Evolutionary conservation across 2,113 vertebrate species (phyloP).

Genomic region (Globicephala melas): DNA sequence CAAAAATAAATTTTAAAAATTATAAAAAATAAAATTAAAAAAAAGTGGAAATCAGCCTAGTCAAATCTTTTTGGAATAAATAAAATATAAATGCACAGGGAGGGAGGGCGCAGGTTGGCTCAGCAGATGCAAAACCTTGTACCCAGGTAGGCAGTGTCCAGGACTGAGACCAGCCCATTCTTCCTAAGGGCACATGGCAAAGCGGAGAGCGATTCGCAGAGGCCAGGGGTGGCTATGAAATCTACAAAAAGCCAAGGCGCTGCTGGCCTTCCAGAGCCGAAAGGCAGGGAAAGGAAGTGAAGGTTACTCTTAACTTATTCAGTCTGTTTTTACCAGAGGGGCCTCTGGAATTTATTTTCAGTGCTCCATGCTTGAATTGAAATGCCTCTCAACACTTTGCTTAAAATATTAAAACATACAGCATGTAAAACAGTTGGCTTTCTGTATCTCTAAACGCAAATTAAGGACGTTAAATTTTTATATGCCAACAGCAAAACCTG

Average conservation of each 20-base stretch:
- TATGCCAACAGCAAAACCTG: slow-evolving; percentile 47
- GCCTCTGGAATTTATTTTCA: slow-evolving; percentile 16
- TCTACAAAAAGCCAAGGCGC: not conserved
- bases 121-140: not conserved
- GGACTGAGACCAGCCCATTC: not conserved
- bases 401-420: slow-evolving; percentile 7
- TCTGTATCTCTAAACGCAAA: slow-evolving; percentile 54
- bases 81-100: not conserved
- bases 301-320: not conserved
- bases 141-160: not conserved
- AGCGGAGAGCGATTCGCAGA: not conserved
- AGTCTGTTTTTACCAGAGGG: not conserved
- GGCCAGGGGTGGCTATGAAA: not conserved
- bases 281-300: not conserved
- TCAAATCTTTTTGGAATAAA: not conserved
- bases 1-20: too few species aligned
- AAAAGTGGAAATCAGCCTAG: not conserved
- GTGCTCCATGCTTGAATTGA: not conserved
- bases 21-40: not conserved
- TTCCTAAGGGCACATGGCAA: not conserved
- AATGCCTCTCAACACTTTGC: slow-evolving; percentile 34
- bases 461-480: slow-evolving; percentile 56
- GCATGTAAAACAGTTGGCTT: slow-evolving; percentile 33
- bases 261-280: not conserved
- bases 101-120: not conserved